phyloP scores from a whole-genome alignment of 2,113 vertebrate genomes.

The Limanda limanda region DNA sequence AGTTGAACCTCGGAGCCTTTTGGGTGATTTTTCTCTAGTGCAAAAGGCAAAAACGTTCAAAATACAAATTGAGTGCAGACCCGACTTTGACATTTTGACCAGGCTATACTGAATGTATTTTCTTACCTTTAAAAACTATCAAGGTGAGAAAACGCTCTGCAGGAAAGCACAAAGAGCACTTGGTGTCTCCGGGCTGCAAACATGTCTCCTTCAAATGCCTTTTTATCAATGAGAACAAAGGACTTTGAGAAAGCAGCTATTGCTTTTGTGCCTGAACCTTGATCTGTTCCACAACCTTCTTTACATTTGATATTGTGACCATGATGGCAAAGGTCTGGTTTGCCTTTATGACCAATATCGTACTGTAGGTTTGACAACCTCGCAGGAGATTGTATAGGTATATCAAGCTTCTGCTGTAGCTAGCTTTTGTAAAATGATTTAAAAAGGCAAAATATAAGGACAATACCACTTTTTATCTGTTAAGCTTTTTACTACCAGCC shows the following conservation, averaged over 20 bases:
- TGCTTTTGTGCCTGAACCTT: no score
- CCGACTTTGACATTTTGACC: background rate
- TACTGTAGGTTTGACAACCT: no score
- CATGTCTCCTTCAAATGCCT: background rate
- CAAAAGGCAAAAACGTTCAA: slow-evolving; percentile 1
- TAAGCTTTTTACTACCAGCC: no score
- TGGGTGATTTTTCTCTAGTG: background rate
- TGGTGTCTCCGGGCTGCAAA: background rate
- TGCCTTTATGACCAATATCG: no score
- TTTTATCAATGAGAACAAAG: background rate
- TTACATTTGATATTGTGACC: background rate
- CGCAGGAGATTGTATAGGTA: no score
- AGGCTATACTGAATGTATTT: background rate
- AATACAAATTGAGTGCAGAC: background rate
- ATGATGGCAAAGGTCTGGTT: background rate
- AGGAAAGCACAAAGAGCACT: background rate
- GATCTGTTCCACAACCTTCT: background rate
- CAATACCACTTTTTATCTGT: no score
- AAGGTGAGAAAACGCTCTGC: background rate
- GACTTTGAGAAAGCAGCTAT: background rate
- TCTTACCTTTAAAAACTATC: background rate
- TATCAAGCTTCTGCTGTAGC: no score
- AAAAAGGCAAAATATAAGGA: no score
- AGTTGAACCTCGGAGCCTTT: slow-evolving; percentile 37
- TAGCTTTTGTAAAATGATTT: no score